Evolutionary conservation across 1,140 invertebrate genomes (phyloP), one percentile per base, ranked within the genome.

Genomic region (Anoplolepis gracilipes): DNA sequence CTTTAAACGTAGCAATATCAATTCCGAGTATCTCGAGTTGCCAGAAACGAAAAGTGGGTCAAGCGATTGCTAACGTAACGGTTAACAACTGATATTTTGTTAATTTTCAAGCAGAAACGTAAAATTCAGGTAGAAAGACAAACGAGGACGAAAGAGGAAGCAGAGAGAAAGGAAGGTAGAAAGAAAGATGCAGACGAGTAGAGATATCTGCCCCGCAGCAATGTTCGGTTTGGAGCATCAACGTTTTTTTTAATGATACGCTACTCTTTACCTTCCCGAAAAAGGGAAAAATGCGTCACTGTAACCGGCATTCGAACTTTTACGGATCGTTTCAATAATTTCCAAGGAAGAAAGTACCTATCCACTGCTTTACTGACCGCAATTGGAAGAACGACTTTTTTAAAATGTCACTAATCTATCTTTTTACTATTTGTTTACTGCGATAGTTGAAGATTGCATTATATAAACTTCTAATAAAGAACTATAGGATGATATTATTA

Each of bases 281-380:
- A 93, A 91, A 91, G 87, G 73, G 85, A 73, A 87, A 88, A 88
- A 91, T 76, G 82, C 92, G 93, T 92, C 92, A 91, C 90, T 88
- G 87, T 92, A 92, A 90, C 87, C 89, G 81, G 88, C 92, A 93
- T 91, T 67, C 89, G 84, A 82, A 78, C 85, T 91, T 87, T 73
- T 70, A 62, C 82, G 73, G 84, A 82, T 88, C 84, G 53, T 79
- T 10, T 49, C 75, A 92, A 93, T 87, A 67, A 91, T 87, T 93
- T 93, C 92, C 90, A 91, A 88, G 88, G 91, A 93, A 87, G 88
- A 81, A 81, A 84, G 61, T 61, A 92, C 62, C 86, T 82, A 85
- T 88, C 87, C 73, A 73, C 85, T 84, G 73, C 78, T 49, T 87
- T 64, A 82, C 84, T 69, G 75, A 90, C 77, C 87, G 86, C 73